These are phyloP conservation scores for Euphydryas editha DNA, from an alignment of 2,888 invertebrate species.

Conservation along the genomic window DNA sequence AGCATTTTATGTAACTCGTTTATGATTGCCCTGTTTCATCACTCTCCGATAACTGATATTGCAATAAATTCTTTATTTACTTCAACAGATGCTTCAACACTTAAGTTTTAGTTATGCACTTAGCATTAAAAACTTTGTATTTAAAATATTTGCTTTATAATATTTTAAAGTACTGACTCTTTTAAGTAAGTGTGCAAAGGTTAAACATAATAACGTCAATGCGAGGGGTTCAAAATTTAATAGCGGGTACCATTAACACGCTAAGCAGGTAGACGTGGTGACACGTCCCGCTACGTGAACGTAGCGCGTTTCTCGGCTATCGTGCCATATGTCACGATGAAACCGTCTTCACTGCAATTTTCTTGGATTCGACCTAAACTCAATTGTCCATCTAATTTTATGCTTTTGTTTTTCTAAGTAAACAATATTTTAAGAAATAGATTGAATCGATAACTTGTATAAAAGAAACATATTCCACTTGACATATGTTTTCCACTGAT, in stretches of 20 bases:
- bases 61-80: slow-evolving; percentile 3
- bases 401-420: background rate
- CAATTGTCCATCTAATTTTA: slow-evolving; percentile 14
- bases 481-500: slow-evolving; percentile 1
- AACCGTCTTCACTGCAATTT: slow-evolving; percentile 31
- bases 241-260: slow-evolving; percentile 45
- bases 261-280: slow-evolving; percentile 69
- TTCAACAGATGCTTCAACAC: background rate
- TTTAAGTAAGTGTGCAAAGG: background rate
- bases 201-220: slow-evolving; percentile 11
- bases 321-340: slow-evolving; percentile 24
- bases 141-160: too few species aligned
- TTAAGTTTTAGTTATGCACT: background rate
- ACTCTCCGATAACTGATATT: slow-evolving; percentile 2
- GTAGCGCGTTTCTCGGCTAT: background rate
- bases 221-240: background rate
- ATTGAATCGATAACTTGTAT: background rate
- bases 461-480: background rate
- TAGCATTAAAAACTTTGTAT: too few species aligned
- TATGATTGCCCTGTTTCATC: slow-evolving; percentile 7
- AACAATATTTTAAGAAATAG: background rate
- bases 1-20: slow-evolving; percentile 20
- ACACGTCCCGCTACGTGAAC: slow-evolving; percentile 49
- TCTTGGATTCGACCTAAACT: slow-evolving; percentile 12
- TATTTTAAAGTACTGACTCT: background rate